Conservation (phyloP, 53 echinoderm and acorn worm species). For the Henricia sp. region DNA sequence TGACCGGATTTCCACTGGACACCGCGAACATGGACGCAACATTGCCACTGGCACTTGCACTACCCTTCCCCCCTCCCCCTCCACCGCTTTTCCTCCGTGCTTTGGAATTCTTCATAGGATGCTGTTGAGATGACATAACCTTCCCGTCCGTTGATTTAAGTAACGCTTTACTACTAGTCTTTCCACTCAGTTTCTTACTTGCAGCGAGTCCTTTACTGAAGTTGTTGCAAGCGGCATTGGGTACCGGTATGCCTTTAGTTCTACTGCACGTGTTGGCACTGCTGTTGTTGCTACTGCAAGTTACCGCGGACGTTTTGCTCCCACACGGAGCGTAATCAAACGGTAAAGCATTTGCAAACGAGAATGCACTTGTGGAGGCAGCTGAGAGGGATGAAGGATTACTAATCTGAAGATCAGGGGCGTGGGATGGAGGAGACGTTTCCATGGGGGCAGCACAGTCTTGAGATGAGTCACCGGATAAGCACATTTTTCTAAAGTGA, state of each 20-base stretch:
- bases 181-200: constrained; percentile 60
- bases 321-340: constrained; percentile 43
- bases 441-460: constrained; percentile 26
- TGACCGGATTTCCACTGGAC: constrained; percentile 55
- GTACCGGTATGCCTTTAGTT: constrained; percentile 26
- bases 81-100: constrained; percentile 93
- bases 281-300: constrained; percentile 10
- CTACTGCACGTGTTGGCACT: not conserved
- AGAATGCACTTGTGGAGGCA: constrained; percentile 55
- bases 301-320: constrained; percentile 12
- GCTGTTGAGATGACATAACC: constrained; percentile 30
- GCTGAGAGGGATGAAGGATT: constrained; percentile 31
- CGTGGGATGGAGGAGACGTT: constrained; percentile 41
- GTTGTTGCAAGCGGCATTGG: constrained; percentile 61
- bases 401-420: constrained; percentile 38
- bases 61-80: constrained; percentile 37
- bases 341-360: constrained; percentile 31
- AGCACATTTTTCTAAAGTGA: constrained; percentile 42
- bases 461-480: constrained; percentile 35
- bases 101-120: constrained; percentile 72
- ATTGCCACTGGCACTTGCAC: constrained; percentile 40
- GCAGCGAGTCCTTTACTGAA: constrained; percentile 55
- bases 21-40: constrained; percentile 66
- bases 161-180: constrained; percentile 59
- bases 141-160: constrained; percentile 69